Conservation (phyloP, 1,140 invertebrate species). For the Drosophila pectinifera region DNA sequence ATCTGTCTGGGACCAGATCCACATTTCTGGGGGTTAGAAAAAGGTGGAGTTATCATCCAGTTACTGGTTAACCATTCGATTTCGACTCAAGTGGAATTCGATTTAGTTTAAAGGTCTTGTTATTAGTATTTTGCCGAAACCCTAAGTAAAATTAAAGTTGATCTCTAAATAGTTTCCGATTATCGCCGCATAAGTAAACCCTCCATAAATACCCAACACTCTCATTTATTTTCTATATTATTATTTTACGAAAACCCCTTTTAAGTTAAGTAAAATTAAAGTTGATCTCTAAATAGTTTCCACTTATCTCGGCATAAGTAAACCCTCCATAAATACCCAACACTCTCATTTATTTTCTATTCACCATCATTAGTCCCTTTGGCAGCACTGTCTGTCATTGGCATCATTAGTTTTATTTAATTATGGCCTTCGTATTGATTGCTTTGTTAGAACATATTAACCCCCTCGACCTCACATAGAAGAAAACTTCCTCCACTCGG, state of each 20-base stretch:
- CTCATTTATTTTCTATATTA: slow-evolving; percentile 26
- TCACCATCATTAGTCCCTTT: slow-evolving; percentile 63
- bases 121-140: too few species aligned
- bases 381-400: slow-evolving; percentile 67
- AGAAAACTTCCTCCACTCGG: slow-evolving; percentile 35
- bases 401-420: slow-evolving; percentile 84
- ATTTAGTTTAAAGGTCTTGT: neutral
- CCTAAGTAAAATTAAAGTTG: too few species aligned
- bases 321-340: slow-evolving; percentile 34
- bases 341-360: slow-evolving; percentile 23
- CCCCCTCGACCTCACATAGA: slow-evolving; percentile 39
- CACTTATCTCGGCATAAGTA: slow-evolving; percentile 10
- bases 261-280: neutral
- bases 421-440: slow-evolving; percentile 80
- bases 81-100: neutral
- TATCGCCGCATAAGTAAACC: slow-evolving; percentile 8
- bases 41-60: slow-evolving; percentile 4
- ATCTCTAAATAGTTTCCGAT: slow-evolving; percentile 12
- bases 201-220: slow-evolving; percentile 31
- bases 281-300: slow-evolving; percentile 7
- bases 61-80: neutral
- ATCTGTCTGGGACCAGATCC: slow-evolving; percentile 59
- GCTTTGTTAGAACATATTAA: slow-evolving; percentile 81
- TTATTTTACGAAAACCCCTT: too few species aligned
- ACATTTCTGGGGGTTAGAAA: neutral